Base-by-base conservation (phyloP, 2,888 invertebrate genomes). In the Ellobium chinense region DNA sequence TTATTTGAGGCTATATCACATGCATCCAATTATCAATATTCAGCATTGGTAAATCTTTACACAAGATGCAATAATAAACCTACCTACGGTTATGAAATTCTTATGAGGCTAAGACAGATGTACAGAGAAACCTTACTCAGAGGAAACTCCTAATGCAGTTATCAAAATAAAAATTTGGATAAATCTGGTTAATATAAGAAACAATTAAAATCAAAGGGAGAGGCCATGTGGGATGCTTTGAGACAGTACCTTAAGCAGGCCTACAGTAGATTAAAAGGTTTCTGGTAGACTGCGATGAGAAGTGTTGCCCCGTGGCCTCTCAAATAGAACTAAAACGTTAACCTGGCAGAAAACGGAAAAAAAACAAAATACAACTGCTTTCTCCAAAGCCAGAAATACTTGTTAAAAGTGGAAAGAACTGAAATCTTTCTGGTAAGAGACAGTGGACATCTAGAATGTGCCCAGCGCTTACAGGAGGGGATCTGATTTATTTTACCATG, bases 271-370 rank as follows among this genome's bases (percentile, higher is more conserved):
- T 70, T 78, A 78, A 62, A 56, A 60, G 29, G 80, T 73, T 68
- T 60, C 80, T 56, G 72, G 70, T 63, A 73, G 74, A 58, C 80
- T 68, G 58, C 58, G 65, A 29, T 66, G 79, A 31, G 58, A 34
- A 54, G 74, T 34, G 46, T 46, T 62, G 29, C 72, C 73, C 37
- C 66, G 74, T 29, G 68, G 66, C 58, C 74, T 73, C 34, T 80
- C 73, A 66, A 80, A 66, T 66, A 60, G 73, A 78, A 81, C 60
- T 73, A 81, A 81, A 73, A 77, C 36, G 78, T 78, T 70, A 46
- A 81, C 74, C 78, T 76, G 77, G 60, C 73, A 78, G 72, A 31
- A 63, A 72, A 65, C 36, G 78, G 78, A 78, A 76, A 66, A 68
- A 77, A 77, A 39, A 68, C 27, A 78, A 70, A 31, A 2, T 24